phyloP scores from a whole-genome alignment of 2,797 vertebrate species.

The Pseudomugil tenellus region DNA sequence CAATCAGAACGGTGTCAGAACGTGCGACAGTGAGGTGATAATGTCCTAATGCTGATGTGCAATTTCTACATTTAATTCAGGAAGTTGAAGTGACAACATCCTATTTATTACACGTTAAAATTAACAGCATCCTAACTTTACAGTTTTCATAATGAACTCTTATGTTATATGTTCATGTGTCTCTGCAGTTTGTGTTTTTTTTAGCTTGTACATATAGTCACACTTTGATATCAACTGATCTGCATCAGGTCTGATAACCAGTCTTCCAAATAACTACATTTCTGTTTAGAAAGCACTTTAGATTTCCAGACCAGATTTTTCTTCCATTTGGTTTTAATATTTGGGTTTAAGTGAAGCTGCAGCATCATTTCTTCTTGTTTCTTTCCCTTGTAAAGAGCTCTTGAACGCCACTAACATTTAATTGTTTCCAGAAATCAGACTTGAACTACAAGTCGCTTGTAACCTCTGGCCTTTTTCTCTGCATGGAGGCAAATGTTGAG shows the following conservation, averaged over 20 bases:
- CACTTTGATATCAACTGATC: constrained; percentile 15
- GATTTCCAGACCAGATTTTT: constrained; percentile 17
- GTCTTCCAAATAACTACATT: constrained; percentile 39
- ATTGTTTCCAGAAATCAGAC: constrained; percentile 11
- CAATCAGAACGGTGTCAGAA: too few species aligned
- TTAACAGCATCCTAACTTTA: too few species aligned
- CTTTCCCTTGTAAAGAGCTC: constrained; percentile 25
- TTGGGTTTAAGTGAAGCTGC: constrained; percentile 25
- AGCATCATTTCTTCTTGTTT: constrained; percentile 17
- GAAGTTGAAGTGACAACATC: too few species aligned
- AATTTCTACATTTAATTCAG: too few species aligned
- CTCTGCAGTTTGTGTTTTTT: background rate
- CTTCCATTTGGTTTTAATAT: constrained; percentile 22
- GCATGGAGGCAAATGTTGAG: constrained; percentile 8
- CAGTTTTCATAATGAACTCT: too few species aligned
- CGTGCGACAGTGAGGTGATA: too few species aligned
- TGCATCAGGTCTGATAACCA: constrained; percentile 22
- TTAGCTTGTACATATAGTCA: constrained; percentile 6
- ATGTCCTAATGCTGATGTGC: too few species aligned
- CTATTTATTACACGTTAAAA: too few species aligned
- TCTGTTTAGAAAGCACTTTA: constrained; percentile 15
- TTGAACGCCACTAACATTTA: background rate
- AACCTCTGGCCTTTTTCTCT: constrained; percentile 17
- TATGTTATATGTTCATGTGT: background rate
- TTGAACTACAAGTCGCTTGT: background rate